Evolutionary conservation across 2,888 invertebrate species (phyloP).

Genomic region (Hypsopygia costalis): DNA sequence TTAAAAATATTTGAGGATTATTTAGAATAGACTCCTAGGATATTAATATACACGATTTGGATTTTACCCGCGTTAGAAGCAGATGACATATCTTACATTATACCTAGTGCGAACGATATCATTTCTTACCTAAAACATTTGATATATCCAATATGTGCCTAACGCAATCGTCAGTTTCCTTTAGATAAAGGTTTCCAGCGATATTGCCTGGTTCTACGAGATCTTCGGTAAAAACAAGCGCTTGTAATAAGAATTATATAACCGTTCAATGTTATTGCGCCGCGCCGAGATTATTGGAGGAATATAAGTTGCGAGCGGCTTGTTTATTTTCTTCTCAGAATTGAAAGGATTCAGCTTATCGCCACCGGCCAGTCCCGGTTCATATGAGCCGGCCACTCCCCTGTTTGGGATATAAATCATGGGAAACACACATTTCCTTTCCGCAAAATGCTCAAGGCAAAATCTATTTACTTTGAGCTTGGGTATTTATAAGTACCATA

Average conservation of each 20-base stretch:
- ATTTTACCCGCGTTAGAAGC: no score
- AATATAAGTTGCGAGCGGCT: slow-evolving; percentile 57
- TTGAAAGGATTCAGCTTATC: slow-evolving; percentile 70
- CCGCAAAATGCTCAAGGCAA: slow-evolving; percentile 60
- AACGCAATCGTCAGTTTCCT: not conserved
- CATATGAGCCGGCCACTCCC: slow-evolving; percentile 56
- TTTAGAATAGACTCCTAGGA: no score
- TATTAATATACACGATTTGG: no score
- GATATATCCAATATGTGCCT: no score
- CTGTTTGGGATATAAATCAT: slow-evolving; percentile 74
- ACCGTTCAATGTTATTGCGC: slow-evolving; percentile 33
- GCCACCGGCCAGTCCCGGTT: slow-evolving; percentile 63
- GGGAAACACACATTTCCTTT: slow-evolving; percentile 75
- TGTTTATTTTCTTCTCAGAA: slow-evolving; percentile 73
- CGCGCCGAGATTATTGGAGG: slow-evolving; percentile 53
- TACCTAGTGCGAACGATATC: no score
- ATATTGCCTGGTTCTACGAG: not conserved
- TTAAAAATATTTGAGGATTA: no score
- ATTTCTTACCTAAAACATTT: no score
- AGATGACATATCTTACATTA: no score
- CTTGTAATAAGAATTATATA: slow-evolving; percentile 27
- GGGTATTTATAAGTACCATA: slow-evolving; percentile 50
- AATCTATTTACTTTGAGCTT: slow-evolving; percentile 60
- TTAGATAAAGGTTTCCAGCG: not conserved
- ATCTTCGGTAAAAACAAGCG: slow-evolving; percentile 3